These are phyloP conservation scores for Paradoxurus hermaphroditus DNA, from an alignment of 2,113 vertebrate genomes.

Conservation along the genomic window DNA sequence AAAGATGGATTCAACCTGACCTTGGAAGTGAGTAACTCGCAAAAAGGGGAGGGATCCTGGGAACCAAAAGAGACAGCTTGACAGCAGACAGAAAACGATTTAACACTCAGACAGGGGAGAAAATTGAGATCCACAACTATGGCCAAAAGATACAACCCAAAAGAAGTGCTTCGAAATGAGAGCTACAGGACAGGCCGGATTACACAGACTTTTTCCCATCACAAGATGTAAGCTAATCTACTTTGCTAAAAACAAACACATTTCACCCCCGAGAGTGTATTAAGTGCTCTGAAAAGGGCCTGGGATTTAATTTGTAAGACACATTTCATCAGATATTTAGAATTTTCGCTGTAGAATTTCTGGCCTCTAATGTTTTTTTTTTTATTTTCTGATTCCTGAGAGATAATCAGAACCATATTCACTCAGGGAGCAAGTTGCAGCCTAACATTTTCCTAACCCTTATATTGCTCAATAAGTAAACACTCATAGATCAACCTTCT, in stretches of 20 bases:
- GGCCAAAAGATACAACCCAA: conserved; percentile 74
- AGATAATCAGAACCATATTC: conserved; percentile 73
- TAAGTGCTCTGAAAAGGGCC: conserved; percentile 59
- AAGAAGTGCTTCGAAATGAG: conserved; percentile 46
- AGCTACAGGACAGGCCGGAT: conserved; percentile 39
- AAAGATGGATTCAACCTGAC: background rate
- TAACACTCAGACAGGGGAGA: conserved; percentile 67
- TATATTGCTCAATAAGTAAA: conserved; percentile 31
- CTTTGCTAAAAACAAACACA: conserved; percentile 72
- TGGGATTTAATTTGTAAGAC: conserved; percentile 67
- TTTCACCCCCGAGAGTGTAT: conserved; percentile 68
- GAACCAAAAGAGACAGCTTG: conserved; percentile 61
- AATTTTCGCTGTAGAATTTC: conserved; percentile 60
- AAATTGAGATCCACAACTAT: conserved; percentile 64
- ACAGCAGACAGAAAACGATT: conserved; percentile 70
- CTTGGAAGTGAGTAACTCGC: conserved; percentile 2
- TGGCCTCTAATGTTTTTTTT: conserved; percentile 34
- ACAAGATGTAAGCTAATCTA: conserved; percentile 71
- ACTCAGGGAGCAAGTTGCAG: background rate
- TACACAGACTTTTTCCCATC: conserved; percentile 73
- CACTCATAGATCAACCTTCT: background rate
- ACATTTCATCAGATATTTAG: conserved; percentile 72
- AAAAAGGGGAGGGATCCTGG: conserved; percentile 50
- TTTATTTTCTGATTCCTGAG: conserved; percentile 63
- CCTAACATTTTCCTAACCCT: conserved; percentile 45